phyloP scores from a whole-genome alignment of 2,113 vertebrate genomes.

The human (Homo sapiens) region DNA sequence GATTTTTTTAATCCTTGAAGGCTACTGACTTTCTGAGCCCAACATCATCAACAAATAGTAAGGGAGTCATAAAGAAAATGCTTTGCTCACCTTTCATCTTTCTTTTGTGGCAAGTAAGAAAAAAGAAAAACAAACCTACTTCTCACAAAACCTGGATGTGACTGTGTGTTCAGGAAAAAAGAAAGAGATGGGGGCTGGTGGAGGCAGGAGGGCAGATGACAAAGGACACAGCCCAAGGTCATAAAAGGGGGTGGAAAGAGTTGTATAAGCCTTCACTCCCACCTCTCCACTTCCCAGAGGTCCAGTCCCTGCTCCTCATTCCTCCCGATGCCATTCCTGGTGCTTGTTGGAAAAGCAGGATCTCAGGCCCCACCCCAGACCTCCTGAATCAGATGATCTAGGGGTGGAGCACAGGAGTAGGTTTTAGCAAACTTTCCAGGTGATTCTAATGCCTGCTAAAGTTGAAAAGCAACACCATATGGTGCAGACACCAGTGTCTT shows the following conservation, averaged over 20 bases:
- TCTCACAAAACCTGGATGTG: background rate
- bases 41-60: background rate
- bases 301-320: background rate
- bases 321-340: too few relatives aligned
- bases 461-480: background rate
- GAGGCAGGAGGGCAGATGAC: background rate
- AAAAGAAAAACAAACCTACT: too few relatives aligned
- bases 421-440: background rate
- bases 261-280: fast-evolving
- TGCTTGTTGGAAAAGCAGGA: background rate
- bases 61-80: background rate
- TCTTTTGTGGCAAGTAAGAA: background rate
- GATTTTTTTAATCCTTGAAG: background rate
- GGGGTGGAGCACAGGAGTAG: fast-evolving
- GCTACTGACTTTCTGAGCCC: background rate
- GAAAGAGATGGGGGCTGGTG: background rate
- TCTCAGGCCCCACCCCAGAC: background rate
- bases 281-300: background rate
- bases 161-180: background rate
- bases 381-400: background rate
- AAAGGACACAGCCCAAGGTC: background rate
- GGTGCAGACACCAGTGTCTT: background rate
- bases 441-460: background rate
- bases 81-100: background rate
- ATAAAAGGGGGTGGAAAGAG: background rate